A percentile compares a stretch with the other conserved stretches of the same genome.
Evolutionary conservation across 2,797 vertebrate genomes (phyloP).

Genomic region (Crypturellus tataupa): DNA sequence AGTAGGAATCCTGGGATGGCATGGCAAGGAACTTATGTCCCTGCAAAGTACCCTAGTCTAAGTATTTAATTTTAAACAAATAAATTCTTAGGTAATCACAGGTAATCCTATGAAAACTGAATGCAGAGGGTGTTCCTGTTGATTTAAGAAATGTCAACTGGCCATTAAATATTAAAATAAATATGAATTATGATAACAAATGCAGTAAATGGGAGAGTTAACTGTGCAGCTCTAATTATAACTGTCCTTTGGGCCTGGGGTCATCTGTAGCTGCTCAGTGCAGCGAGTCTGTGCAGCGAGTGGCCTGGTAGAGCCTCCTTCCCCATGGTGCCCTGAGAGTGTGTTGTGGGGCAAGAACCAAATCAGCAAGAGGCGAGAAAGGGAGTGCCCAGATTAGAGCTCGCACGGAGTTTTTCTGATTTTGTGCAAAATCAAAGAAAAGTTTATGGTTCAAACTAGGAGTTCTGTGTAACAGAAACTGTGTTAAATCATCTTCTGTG

Average conservation of each 20-base stretch:
- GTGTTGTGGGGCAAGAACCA: fast-evolving
- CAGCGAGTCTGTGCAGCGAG: not conserved
- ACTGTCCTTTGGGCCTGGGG: not conserved
- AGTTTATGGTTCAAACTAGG: not conserved
- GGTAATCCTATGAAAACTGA: not conserved
- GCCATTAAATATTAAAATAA: not conserved
- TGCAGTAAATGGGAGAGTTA: not conserved
- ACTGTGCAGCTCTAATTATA: not conserved
- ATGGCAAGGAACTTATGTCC: not conserved
- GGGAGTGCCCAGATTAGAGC: not conserved
- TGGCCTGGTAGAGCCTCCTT: not conserved
- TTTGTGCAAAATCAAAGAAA: not conserved
- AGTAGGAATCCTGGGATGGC: not conserved
- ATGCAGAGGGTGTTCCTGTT: not conserved
- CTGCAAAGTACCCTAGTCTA: not conserved
- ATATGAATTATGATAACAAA: not conserved
- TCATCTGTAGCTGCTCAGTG: too few relatives aligned
- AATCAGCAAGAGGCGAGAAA: not conserved
- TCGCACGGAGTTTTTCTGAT: not conserved
- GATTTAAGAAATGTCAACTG: not conserved
- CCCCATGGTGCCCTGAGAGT: not conserved
- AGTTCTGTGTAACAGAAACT: not conserved
- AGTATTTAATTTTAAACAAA: not conserved
- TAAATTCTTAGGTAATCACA: not conserved
- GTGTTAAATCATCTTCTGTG: not conserved